Evolutionary conservation across 2,888 invertebrate species (phyloP), one percentile per base, ranked within the genome.

Genomic region (Operophtera brumata): DNA sequence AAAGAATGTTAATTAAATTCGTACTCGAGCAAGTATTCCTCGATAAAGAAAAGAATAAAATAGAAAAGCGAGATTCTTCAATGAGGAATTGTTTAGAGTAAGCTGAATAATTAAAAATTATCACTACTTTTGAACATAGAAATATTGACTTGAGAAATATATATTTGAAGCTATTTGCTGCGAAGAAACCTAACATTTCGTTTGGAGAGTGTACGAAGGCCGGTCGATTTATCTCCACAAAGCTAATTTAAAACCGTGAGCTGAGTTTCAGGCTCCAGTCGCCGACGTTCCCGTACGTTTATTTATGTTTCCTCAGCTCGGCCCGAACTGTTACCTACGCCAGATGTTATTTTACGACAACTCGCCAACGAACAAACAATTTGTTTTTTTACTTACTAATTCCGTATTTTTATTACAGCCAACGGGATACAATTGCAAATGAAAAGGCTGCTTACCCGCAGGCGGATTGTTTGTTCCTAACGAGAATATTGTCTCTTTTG

Each of bases 271-370:
- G 65, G 60, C 59, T 56, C 65, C 69, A 73, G 71, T 71, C 71
- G 71, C 69, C 75, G 74, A 70, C 73, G 77, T 70, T 70, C 77
- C 69, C 79, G 78, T 76, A 75, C 80, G 84, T 86, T 88, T 88
- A 87, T 89, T 88, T 88, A 85, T 84, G 85, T 86, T 84, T 80
- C 82, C 82, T 84, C 80, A 81, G 28, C 80, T 82, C 80, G 82
- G 83, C 82, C 84, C 83, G 82, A 82, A 82, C 75, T 78, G 75
- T 80, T 84, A 81, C 86, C 84, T 84, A 80, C 82, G 78, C 86
- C 87, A 89, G 85, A 88, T 88, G 88, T 84, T 86, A 79, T 80
- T 85, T 86, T 84, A 87, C 82, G 85, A 85, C 84, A 79, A 77
- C 79, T 79, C 72, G 70, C 78, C 78, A 75, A 74, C 71, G 75